Base-by-base conservation (phyloP, 2,888 invertebrate species). In the Parthenolecanium corni region DNA sequence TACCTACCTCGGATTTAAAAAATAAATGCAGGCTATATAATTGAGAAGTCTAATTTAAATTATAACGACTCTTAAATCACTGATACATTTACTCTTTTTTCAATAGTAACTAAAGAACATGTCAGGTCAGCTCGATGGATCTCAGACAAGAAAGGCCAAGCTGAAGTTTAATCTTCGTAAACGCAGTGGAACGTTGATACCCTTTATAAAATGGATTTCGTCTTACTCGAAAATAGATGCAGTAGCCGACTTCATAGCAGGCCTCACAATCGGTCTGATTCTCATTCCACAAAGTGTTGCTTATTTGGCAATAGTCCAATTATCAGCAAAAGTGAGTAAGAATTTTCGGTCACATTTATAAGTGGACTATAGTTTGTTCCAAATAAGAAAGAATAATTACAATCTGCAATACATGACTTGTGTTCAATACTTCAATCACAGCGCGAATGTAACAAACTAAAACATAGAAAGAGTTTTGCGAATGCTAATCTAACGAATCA, bases 251-350 rank as follows among this genome's bases (percentile, higher is more conserved):
- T 71, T 87, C 62, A 85, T 94, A 68, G 91, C 93, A 14, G 94
- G 94, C 40, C 72, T 92, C 54, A 91, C 94, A 1, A 80, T 94
- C 11, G 93, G 92, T 0, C 76, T 94, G 57, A 94, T 92, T 4
- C 84, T 94, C 72, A 90, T 94, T 69, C 94, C 94, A 4, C 93
- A 93, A 76, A 89, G 90, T 69, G 85, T 94, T 69, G 94, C 93
- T n/a, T 92, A 93, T 74, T 92, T 93, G 40, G 78, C 85, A 54
- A 77, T 94, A 52, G 93, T 93, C 12, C 85, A 86, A 49, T 76
- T 93, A 58, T 83, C 86, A 18, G 84, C 92, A 25, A 88, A 92
- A 75, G 81, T 81, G 72, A 66, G 69, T 20, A 21, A 23, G 20
- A 38, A 21, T 23, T 24, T 6, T 51, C n/a, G 16, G 31, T 11